These are phyloP conservation scores for Siderastrea siderea DNA, from an alignment of 92 coral and sea anemone genomes.

Conservation along the genomic window DNA sequence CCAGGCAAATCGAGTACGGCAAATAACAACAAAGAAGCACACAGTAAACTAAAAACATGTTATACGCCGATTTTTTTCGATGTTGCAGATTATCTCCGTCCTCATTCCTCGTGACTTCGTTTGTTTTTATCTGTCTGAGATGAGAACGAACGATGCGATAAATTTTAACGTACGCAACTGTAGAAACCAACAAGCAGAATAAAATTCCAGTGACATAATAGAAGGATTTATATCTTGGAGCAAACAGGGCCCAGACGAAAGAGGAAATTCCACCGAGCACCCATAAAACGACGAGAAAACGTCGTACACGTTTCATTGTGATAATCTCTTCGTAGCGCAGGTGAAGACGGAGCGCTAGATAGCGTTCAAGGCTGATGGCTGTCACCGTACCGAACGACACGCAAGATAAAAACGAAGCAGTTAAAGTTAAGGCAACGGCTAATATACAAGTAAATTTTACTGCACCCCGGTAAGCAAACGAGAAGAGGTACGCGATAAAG, in stretches of 20 bases:
- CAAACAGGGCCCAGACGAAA: slow-evolving; percentile 23
- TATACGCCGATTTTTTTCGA: slow-evolving; percentile 16
- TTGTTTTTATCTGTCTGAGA: slow-evolving; percentile 12
- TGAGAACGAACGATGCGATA: slow-evolving; percentile 28
- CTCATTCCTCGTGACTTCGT: neutral
- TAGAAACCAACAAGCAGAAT: slow-evolving; percentile 16
- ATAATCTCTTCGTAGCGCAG: slow-evolving; percentile 39
- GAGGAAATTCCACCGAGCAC: slow-evolving; percentile 17
- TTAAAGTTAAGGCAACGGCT: slow-evolving; percentile 3
- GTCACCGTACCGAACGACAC: slow-evolving; percentile 40
- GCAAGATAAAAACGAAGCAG: slow-evolving; percentile 2
- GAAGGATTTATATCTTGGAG: slow-evolving; percentile 19
- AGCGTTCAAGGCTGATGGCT: slow-evolving; percentile 49
- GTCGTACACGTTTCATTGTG: slow-evolving; percentile 25
- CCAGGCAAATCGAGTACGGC: slow-evolving; percentile 31
- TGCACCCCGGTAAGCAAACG: slow-evolving; percentile 16
- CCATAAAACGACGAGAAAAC: slow-evolving; percentile 37
- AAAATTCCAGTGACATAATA: neutral
- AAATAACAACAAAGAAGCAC: slow-evolving; percentile 32
- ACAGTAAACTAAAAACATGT: slow-evolving; percentile 36
- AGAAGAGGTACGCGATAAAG: slow-evolving; percentile 5
- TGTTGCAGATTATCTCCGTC: neutral
- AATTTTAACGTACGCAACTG: slow-evolving; percentile 36
- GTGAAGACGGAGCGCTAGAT: slow-evolving; percentile 32
- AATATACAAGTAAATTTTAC: neutral